phyloP scores from a whole-genome alignment of 92 coral and sea anemone genomes.

The Epizoanthus illoricatus region DNA sequence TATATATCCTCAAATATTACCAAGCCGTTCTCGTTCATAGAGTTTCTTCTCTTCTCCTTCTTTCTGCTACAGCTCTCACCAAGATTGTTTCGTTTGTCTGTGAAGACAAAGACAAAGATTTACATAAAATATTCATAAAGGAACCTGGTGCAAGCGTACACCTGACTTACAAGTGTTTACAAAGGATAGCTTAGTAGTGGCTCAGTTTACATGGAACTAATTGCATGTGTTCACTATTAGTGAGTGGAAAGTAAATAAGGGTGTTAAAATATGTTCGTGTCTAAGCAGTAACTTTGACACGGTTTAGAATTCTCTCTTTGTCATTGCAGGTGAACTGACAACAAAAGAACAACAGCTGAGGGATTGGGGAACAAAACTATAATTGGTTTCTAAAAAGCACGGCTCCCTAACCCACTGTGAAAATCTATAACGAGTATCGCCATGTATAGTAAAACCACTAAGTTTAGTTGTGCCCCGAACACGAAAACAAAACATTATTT shows the following conservation, averaged over 20 bases:
- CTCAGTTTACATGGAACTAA: neutral
- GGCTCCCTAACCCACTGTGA: neutral
- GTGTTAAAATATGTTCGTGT: neutral
- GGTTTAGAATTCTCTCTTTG: neutral
- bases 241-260: neutral
- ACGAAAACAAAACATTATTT: too few relatives aligned
- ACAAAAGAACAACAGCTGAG: neutral
- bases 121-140: constrained; percentile 54
- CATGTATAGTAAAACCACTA: too few relatives aligned
- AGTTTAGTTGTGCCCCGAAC: too few relatives aligned
- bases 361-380: neutral
- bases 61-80: constrained; percentile 18
- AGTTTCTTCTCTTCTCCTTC: neutral
- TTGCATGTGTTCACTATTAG: neutral
- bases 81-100: constrained; percentile 42
- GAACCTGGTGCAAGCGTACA: constrained; percentile 40
- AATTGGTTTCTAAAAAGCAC: neutral
- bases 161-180: neutral
- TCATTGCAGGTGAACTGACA: neutral
- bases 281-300: neutral
- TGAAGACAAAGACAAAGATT: constrained; percentile 29
- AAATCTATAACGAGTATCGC: too few relatives aligned
- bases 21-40: constrained; percentile 31
- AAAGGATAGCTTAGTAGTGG: neutral
- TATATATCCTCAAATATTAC: neutral